These are phyloP conservation scores for Oopsacas minuta DNA, from an alignment of 37 sponge, comb jelly and placozoan species.

Conservation along the genomic window DNA sequence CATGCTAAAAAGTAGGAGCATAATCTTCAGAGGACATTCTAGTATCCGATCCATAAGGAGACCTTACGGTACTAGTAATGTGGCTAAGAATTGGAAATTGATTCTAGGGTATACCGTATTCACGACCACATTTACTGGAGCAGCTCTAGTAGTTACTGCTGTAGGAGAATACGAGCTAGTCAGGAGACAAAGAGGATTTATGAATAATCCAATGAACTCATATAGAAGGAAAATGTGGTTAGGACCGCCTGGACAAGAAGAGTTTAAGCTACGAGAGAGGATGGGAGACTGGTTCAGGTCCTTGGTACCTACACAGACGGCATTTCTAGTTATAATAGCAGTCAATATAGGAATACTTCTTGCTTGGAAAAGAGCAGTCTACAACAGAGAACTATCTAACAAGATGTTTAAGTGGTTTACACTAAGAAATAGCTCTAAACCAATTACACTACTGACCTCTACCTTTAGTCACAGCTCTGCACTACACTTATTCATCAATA, in stretches of 20 bases:
- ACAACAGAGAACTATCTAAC: neutral
- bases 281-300: neutral
- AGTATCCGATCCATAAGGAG: neutral
- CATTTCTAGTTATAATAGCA: neutral
- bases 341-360: neutral
- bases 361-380: neutral
- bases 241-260: neutral
- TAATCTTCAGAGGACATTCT: neutral
- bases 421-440: neutral
- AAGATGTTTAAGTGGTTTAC: neutral
- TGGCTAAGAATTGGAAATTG: neutral
- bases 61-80: neutral
- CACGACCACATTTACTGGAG: neutral
- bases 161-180: neutral
- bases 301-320: neutral
- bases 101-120: neutral
- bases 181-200: neutral
- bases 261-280: neutral
- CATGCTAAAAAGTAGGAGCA: neutral
- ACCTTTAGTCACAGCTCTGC: neutral
- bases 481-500: neutral
- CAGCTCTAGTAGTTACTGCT: neutral
- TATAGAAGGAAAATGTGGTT: slow-evolving; percentile 8
- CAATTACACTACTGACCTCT: neutral
- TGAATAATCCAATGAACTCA: neutral